Evolutionary conservation across 2,797 vertebrate genomes (phyloP), one percentile per base, ranked within the genome.

Genomic region (Typhlichthys subterraneus): DNA sequence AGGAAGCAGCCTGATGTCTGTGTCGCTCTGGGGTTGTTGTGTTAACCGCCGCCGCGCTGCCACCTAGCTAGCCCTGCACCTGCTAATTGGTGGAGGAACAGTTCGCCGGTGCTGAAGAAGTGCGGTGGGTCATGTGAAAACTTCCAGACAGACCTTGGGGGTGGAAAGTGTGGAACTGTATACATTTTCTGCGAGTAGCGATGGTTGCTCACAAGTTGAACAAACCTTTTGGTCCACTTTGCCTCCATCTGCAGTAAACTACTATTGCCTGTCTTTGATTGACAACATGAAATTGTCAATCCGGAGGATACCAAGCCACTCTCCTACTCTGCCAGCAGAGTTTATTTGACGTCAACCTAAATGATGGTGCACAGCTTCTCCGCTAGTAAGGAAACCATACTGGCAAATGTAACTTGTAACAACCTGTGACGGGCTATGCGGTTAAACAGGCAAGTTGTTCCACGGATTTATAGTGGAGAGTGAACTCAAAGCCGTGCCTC

Each of bases 271-370:
- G 59, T 78, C 69, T 69, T 45, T 63, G 65, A 12, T 50, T 62
- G 29, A 71, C 68, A 38, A 38, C 33, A 38, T 9, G 8, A 9
- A 38, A 38, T 38, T 38, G 33, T 38, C 5, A 9, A 38, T 38
- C 5, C 8, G 11, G 42, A 52, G 63, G 57, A 55, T 13, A 55
- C 68, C 56, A 7, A 48, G 12, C 29, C 15, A 29, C 8, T 50
- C 38, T 17, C 9, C 29, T 51, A 72, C 47, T 76, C 73, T 76
- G 57, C 54, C 55, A n/a, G 49, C 48, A 15, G 69, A 64, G 7
- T 73, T 59, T 53, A 74, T 66, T 67, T 72, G 68, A 72, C 70
- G n/a, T 47, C 57, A 58, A 65, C 75, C 74, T 61, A 70, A 72
- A 63, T 70, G 57, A 68, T 79, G 75, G 70, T 74, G 57, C 56